Evolutionary conservation across 2,113 vertebrate genomes (phyloP).

Genomic region (Accipiter virgatus): DNA sequence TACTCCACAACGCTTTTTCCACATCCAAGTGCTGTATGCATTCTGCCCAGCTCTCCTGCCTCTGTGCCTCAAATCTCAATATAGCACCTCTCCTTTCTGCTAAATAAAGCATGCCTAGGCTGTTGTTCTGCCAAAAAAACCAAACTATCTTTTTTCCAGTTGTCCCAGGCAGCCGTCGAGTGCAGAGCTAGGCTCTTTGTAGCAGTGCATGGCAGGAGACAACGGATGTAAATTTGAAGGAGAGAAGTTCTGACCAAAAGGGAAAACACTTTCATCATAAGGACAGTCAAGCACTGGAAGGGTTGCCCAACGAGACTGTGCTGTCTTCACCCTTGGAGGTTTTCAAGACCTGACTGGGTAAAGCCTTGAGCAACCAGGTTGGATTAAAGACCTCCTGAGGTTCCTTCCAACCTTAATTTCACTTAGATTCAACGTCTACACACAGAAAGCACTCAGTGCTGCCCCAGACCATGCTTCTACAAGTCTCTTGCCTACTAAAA

Average conservation of each 20-base stretch:
- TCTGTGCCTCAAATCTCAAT: background rate
- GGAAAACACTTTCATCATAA: background rate
- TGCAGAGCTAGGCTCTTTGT: background rate
- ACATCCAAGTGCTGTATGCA: background rate
- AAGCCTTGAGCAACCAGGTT: background rate
- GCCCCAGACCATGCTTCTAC: background rate
- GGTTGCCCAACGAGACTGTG: background rate
- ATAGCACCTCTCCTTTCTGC: background rate
- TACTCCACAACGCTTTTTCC: background rate
- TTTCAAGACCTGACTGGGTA: background rate
- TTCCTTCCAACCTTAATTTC: background rate
- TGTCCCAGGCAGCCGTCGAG: background rate
- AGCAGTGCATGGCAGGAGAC: background rate
- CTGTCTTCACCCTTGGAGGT: background rate
- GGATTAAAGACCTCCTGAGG: background rate
- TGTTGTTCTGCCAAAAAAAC: background rate
- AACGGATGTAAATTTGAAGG: background rate
- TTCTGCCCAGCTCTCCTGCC: background rate
- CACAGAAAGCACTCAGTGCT: background rate
- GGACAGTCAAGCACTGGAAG: background rate
- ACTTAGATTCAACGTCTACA: background rate
- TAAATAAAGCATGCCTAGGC: background rate
- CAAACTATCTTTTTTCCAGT: background rate
- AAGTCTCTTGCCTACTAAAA: background rate
- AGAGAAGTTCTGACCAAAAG: background rate